phyloP scores from a whole-genome alignment of 2,888 invertebrate genomes.

The Hartigia nigra region DNA sequence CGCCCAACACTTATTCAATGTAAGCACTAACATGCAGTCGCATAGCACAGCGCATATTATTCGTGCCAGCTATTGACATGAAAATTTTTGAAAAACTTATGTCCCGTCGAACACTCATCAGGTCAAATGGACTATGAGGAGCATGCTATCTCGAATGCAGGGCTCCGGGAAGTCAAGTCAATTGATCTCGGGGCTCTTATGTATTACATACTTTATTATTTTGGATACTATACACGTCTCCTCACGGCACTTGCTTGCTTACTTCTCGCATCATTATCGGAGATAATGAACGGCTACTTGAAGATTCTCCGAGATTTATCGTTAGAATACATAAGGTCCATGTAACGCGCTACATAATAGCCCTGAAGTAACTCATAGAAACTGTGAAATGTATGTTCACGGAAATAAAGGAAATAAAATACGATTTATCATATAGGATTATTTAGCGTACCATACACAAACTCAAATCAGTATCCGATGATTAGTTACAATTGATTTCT shows the following conservation, averaged over 20 bases:
- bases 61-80: constrained; percentile 60
- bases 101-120: constrained; percentile 42
- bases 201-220: constrained; percentile 26
- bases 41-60: constrained; percentile 53
- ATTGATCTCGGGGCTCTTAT: constrained; percentile 56
- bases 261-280: not conserved
- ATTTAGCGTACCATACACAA: not conserved
- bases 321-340: not conserved
- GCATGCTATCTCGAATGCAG: constrained; percentile 58
- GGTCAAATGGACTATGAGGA: constrained; percentile 43
- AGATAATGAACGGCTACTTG: not conserved
- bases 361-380: constrained; percentile 57
- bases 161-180: constrained; percentile 48
- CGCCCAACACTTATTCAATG: constrained; percentile 22
- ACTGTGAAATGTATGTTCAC: constrained; percentile 61
- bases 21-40: constrained; percentile 59
- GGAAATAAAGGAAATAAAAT: constrained; percentile 20
- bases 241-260: not conserved
- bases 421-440: not conserved
- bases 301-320: constrained; percentile 7
- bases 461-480: not conserved
- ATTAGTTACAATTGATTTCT: not conserved
- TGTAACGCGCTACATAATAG: constrained; percentile 45
- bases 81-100: constrained; percentile 29
- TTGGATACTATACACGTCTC: not conserved